Base-by-base conservation (phyloP, 1,140 invertebrate species). In the Triops longicaudatus region DNA sequence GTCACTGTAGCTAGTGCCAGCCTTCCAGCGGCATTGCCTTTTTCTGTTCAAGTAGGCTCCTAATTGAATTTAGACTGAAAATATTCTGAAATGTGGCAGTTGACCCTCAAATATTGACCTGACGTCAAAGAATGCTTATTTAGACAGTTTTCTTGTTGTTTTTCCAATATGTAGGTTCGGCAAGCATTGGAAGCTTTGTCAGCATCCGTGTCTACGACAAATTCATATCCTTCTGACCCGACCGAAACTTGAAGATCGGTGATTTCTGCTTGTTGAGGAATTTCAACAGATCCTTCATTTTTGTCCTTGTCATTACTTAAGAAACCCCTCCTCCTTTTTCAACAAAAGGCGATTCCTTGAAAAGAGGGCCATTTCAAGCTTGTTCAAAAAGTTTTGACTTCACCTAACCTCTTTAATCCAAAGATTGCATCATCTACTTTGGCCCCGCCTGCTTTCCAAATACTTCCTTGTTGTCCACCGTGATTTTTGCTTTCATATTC, bases 141-240 rank as follows among this genome's bases (percentile, higher is more conserved):
- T n/a, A n/a, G n/a, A n/a, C n/a, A n/a, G n/a, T n/a, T n/a, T n/a
- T n/a, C n/a, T n/a, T n/a, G n/a, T n/a, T 22, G 9, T 63, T 17
- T 7, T n/a, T 63, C 14, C 6, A 63, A 63, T 63, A 6, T 22
- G 0, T 6, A 63, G 50, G 50, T 63, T 63, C 50, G 50, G 6
- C 10, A 63, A 63, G 50, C 50, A 63, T n/a, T 63, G 50, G 50
- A 63, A 63, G 50, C 50, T 63, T 63, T 63, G 50, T 63, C 50
- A 6, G 50, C 50, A 63, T 63, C 50, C 50, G 22, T 63, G 50
- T 63, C 50, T 0, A n/a, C 22, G 50, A 63, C 14, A n/a, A 63
- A 63, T 9, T 63, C 50, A 63, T 63, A 63, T 63, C 50, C 50
- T 63, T 63, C 50, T 63, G 50, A 63, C 50, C 50, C 50, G 50